Percentiles rank a stretch among this genome's conserved stretches.
phyloP scores from a whole-genome alignment of 1,140 invertebrate species.

The Achatina immaculata region DNA sequence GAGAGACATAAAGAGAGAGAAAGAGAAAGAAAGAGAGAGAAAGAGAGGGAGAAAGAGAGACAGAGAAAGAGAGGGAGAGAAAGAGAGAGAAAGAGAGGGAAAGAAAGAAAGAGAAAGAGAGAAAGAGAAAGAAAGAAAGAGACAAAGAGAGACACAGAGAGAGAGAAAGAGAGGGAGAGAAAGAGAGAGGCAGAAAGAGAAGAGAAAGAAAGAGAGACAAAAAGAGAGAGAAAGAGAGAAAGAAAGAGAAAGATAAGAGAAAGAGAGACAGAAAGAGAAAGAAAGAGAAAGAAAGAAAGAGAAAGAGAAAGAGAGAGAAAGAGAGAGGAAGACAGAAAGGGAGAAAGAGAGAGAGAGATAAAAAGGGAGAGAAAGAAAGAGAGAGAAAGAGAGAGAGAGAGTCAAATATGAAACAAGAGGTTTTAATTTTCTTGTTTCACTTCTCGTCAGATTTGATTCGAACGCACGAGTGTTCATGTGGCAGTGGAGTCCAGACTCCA shows the following conservation, averaged over 20 bases:
- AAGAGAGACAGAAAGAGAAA: constrained; percentile 1
- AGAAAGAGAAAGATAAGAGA: constrained; percentile 3
- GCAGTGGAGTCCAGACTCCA: no score
- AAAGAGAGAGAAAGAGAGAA: background rate
- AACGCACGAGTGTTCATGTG: no score
- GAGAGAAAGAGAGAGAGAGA: constrained; percentile 20
- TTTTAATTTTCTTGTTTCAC: no score
- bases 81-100: constrained; percentile 14
- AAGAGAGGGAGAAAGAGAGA: constrained; percentile 4
- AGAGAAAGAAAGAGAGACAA: constrained; percentile 2
- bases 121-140: background rate
- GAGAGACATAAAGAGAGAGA: background rate
- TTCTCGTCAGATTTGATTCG: no score
- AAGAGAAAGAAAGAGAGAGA: constrained; percentile 22
- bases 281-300: constrained; percentile 12
- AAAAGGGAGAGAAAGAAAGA: constrained; percentile 10
- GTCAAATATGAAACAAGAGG: background rate
- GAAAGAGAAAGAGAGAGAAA: constrained; percentile 4
- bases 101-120: constrained; percentile 9
- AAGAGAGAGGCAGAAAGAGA: constrained; percentile 15
- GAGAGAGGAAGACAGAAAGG: background rate
- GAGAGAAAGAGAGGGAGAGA: background rate
- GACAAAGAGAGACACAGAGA: constrained; percentile 10
- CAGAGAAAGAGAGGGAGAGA: constrained; percentile 21
- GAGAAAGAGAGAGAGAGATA: background rate